Conservation (phyloP, 2,888 invertebrate genomes). For the Drosophila longiperda region DNA sequence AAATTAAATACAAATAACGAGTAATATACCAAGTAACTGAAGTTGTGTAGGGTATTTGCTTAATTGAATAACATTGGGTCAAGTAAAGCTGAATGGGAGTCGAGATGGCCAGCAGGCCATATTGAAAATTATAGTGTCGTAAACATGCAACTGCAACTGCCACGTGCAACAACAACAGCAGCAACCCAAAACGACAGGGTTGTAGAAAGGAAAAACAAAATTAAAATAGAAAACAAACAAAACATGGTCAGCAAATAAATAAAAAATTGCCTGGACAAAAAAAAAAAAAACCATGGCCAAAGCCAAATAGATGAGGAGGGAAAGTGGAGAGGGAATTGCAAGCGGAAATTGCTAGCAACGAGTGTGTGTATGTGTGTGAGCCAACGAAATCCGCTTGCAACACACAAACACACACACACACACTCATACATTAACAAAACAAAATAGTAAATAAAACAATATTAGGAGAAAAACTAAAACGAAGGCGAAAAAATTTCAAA, state of each 20-base stretch:
- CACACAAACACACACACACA: slow-evolving; percentile 18
- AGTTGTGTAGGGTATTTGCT: slow-evolving; percentile 22
- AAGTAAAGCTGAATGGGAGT: not conserved
- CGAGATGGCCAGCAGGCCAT: slow-evolving; percentile 31
- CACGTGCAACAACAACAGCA: slow-evolving; percentile 26
- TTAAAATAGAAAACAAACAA: slow-evolving; percentile 69
- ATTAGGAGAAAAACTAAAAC: slow-evolving; percentile 50
- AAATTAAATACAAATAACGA: not conserved
- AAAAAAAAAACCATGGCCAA: slow-evolving; percentile 15
- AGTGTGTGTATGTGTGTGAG: slow-evolving; percentile 30
- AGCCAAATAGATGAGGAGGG: not conserved
- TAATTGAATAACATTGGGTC: slow-evolving; percentile 7
- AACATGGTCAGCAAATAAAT: slow-evolving; percentile 64
- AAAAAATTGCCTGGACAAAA: slow-evolving; percentile 34
- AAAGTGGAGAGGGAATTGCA: slow-evolving; percentile 46
- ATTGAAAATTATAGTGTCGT: slow-evolving; percentile 76
- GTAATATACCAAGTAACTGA: not conserved
- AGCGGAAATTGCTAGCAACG: slow-evolving; percentile 71
- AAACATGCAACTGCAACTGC: slow-evolving; percentile 70
- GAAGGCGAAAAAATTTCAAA: slow-evolving; percentile 41
- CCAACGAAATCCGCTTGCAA: slow-evolving; percentile 37
- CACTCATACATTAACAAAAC: slow-evolving; percentile 14
- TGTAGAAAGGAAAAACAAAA: slow-evolving; percentile 32
- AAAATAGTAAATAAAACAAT: slow-evolving; percentile 30
- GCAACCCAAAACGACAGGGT: slow-evolving; percentile 5